A percentile compares a stretch with the other conserved stretches of the same genome.
phyloP scores from a whole-genome alignment of 2,797 vertebrate genomes.

The Chromis chromis region DNA sequence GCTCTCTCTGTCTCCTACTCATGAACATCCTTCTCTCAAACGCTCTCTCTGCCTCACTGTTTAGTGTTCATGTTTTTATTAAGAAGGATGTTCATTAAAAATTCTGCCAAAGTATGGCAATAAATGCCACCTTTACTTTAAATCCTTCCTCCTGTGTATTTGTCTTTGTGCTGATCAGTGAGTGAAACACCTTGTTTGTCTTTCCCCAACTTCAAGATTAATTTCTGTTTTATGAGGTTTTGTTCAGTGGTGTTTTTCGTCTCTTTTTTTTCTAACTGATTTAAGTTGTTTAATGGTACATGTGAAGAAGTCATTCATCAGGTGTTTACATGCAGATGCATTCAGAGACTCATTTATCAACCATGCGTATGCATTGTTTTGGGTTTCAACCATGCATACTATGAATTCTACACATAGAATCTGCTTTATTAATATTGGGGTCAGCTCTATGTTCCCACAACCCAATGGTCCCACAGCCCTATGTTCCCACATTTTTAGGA shows the following conservation, averaged over 20 bases:
- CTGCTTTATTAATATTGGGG: neutral
- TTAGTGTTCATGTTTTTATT: slow-evolving; percentile 6
- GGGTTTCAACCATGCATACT: neutral
- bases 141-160: neutral
- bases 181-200: slow-evolving; percentile 9
- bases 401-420: neutral
- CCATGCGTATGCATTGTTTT: neutral
- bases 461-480: no score
- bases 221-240: neutral
- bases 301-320: neutral
- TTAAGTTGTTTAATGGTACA: neutral
- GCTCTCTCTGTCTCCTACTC: neutral
- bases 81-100: slow-evolving; percentile 1
- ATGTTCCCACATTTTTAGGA: no score
- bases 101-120: slow-evolving; percentile 1
- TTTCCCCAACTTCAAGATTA: neutral
- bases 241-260: neutral
- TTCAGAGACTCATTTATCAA: slow-evolving; percentile 4
- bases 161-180: neutral
- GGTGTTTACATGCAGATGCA: slow-evolving; percentile 10
- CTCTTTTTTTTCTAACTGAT: neutral
- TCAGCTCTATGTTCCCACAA: no score
- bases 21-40: neutral
- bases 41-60: slow-evolving; percentile 7
- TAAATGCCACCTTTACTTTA: neutral